A percentile compares a stretch with the other conserved stretches of the same genome.
phyloP scores from a whole-genome alignment of 2,888 invertebrate genomes.

The Aphidius colemani region DNA sequence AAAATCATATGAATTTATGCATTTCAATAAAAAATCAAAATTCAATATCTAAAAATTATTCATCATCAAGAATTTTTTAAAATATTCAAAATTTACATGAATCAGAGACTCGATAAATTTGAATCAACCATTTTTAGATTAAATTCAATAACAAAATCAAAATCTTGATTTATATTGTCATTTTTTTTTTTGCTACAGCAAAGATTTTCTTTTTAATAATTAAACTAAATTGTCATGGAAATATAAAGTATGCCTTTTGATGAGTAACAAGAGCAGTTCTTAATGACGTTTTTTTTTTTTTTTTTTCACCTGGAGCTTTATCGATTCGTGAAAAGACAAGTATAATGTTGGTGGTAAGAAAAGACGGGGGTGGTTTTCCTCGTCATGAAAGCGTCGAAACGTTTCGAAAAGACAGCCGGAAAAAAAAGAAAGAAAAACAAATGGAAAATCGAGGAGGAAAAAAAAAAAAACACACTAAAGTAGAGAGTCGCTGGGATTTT shows the following conservation, averaged over 20 bases:
- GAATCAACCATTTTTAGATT: no score
- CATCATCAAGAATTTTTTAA: no score
- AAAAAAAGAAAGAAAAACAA: conserved; percentile 24
- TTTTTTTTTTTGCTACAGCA: not conserved
- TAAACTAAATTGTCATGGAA: not conserved
- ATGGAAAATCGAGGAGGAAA: not conserved
- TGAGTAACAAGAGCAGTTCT: not conserved
- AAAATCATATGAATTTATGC: no score
- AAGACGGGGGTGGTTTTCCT: not conserved
- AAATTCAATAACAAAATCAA: no score
- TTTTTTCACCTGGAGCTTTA: conserved; percentile 7
- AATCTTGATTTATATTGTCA: no score
- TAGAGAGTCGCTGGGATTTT: conserved; percentile 17
- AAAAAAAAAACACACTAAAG: conserved; percentile 13
- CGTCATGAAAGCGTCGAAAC: conserved; percentile 20
- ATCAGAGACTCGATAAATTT: no score
- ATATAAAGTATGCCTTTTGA: not conserved
- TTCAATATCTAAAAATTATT: no score
- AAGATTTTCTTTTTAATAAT: not conserved
- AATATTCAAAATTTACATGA: no score
- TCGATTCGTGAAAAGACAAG: conserved; percentile 14
- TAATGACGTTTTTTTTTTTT: conserved; percentile 1
- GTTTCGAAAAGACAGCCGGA: conserved; percentile 12
- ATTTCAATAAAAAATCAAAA: no score
- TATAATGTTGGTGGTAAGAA: no score